Conservation (phyloP, 1,140 invertebrate species). For the Triops longicaudatus region DNA sequence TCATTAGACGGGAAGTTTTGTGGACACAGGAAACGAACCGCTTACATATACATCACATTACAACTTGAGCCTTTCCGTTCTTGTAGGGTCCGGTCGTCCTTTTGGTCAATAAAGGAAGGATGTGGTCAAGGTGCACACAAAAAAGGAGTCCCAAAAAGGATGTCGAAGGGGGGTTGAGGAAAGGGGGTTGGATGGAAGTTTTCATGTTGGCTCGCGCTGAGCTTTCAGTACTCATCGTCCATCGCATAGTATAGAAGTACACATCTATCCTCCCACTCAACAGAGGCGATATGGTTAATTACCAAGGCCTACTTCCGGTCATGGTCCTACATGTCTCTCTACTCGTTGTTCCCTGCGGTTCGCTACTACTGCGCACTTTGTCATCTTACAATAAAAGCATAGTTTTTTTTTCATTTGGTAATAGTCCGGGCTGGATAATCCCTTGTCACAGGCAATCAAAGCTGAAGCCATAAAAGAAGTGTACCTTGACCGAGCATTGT, state of each 20-base stretch:
- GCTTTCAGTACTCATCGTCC: neutral
- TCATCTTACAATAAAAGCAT: no score
- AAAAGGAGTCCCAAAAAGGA: neutral
- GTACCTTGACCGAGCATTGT: neutral
- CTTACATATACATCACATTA: constrained; percentile 3
- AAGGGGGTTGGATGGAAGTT: neutral
- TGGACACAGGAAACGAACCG: neutral
- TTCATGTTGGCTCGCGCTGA: constrained; percentile 6
- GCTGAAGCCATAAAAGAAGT: neutral
- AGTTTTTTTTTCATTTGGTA: no score
- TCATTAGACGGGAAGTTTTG: constrained; percentile 3
- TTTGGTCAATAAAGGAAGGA: constrained; percentile 3
- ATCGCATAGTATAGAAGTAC: neutral
- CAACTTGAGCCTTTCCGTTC: neutral
- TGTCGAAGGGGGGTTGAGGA: neutral
- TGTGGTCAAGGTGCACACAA: neutral
- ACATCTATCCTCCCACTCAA: neutral
- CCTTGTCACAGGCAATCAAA: neutral
- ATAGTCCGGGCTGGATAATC: neutral
- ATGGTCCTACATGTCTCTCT: neutral
- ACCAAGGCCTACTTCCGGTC: neutral
- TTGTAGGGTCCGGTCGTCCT: neutral
- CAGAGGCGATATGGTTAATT: neutral
- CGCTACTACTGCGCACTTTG: no score
- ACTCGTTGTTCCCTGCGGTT: neutral